Evolutionary conservation across 2,797 vertebrate species (phyloP), one percentile per base, ranked within the genome.

Genomic region (Syndactyla subalaris): DNA sequence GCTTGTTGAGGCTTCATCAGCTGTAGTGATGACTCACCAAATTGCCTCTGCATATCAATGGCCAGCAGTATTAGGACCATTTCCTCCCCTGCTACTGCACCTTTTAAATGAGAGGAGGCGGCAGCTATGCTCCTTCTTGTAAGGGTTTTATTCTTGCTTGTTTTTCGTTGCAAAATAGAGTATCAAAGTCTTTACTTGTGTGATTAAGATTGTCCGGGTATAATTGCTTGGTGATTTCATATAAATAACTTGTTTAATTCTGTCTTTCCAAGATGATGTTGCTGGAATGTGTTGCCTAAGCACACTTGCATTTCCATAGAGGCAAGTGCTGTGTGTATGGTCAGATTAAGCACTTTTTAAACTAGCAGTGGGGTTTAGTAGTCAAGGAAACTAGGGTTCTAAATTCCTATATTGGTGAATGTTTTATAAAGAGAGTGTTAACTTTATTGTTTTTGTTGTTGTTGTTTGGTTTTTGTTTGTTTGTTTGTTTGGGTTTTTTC

Each of bases 1-100:
- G 43, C 61, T 68, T 2, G 0, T 66, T 85, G 15, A 72, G 43
- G 12, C 30, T 63, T 32, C 11, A 10, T 89, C 92, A 87, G 57
- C 81, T 91, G 67, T 34, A 38, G 46, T 4, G 32, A n/a, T 86
- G 76, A 80, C 27, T 93, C 94, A 57, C 52, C 34, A 65, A 74
- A 88, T 65, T 76, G 58, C 61, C 32, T 66, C 32, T 66, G 54
- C 72, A 63, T 41, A 84, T 86, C 57, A 70, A 51, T 46, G 36
- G 18, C 34, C 73, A 63, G 24, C 43, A 46, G 13, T 9, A 52
- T 14, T 0, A 24, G 34, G 19, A 32, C 34, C 0, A 9, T 67
- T 93, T 83, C 82, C 62, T 67, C 4, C 15, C 12, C 38, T 34
- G 0, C 15, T 74, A 24, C 5, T 36, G 17, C 4, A 4, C 8